Base-by-base conservation (phyloP, 2,113 vertebrate species). In the Microtus oregoni region DNA sequence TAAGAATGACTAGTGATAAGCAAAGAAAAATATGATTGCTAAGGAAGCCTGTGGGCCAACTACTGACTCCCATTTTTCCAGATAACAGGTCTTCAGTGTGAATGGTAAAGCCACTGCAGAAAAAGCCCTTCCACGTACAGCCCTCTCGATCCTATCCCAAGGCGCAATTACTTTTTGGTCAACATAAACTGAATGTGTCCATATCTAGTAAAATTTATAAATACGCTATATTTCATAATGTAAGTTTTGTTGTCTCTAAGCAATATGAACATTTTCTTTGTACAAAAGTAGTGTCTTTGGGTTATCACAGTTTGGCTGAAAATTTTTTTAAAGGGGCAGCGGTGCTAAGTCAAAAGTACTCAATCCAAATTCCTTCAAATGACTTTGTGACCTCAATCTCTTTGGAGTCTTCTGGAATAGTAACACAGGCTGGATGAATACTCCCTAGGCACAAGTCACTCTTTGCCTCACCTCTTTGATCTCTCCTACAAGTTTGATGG, bases 401-500 rank as follows among this genome's bases (percentile, higher is more conserved):
- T 86, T 91, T 85, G 3, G 79, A 73, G 41, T 91, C 70, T 89
- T 87, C 41, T 79, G 17, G 24, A 3, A 50, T 26, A 87, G 13
- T 12, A 86, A 92, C 79, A 86, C 41, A 41, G 72, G 24, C 0
- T 82, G 52, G 70, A 22, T 47, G 65, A 78, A 41, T 4, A 75
- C 15, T 26, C 68, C 12, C 35, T 38, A 28, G 47, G 11, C 15
- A 65, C 20, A 5, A 32, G 32, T 41, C 14, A 1, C 35, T 93
- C 1, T 85, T 0, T 14, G 0, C 35, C 98, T 98, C 95, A 99
- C 99, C 99, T 99, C 99, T 98, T 98, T 99, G 96, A 99, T 99
- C 97, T 99, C 99, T 97, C 98, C 99, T 52, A 99, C 7, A 3
- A 99, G 98, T 90, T 98, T 99, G 98, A 99, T 99, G 94, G 98